Conservation (phyloP, 2,113 vertebrate genomes). For the Chaetops frenatus region DNA sequence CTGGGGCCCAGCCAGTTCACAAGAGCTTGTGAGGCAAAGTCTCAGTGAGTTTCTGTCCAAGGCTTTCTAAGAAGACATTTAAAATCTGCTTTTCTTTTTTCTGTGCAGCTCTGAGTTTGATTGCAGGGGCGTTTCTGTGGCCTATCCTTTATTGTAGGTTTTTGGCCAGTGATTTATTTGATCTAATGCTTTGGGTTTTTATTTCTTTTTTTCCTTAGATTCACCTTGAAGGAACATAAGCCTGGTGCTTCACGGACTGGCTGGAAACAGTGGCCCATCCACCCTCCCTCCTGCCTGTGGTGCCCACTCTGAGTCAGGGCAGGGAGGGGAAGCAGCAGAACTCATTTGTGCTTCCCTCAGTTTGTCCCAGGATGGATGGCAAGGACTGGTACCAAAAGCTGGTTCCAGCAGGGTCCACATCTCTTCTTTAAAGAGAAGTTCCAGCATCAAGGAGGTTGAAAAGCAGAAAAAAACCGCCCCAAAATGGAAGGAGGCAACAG, state of each 20-base stretch:
- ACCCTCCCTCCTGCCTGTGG: background rate
- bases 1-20: background rate
- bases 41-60: background rate
- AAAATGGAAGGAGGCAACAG: constrained; percentile 65
- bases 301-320: background rate
- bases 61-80: background rate
- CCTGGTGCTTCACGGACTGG: background rate
- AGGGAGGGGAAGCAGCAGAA: background rate
- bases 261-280: background rate
- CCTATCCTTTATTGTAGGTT: background rate
- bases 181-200: background rate
- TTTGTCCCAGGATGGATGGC: background rate
- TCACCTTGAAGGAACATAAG: background rate
- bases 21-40: background rate
- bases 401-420: background rate
- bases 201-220: background rate
- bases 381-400: background rate
- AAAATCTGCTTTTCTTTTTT: background rate
- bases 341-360: background rate
- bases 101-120: background rate
- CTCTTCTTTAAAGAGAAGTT: background rate
- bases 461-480: background rate
- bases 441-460: background rate
- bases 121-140: background rate
- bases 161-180: background rate